Base-by-base conservation (phyloP, 2,888 invertebrate genomes). In the Heteropelma amictum region DNA sequence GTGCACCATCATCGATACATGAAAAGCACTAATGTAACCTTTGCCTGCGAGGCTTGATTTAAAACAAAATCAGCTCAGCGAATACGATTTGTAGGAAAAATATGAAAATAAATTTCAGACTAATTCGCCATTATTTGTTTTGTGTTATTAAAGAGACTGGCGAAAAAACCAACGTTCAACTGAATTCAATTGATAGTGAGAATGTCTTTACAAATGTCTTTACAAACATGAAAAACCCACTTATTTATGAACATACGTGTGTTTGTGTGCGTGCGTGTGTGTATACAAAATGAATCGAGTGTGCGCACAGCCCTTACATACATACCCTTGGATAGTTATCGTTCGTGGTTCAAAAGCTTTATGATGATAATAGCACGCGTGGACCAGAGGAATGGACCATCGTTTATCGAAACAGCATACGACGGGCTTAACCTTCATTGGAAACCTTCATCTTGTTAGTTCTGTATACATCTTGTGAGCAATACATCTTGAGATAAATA, bases 291-390 rank as follows among this genome's bases (percentile, higher is more conserved):
- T n/a, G n/a, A n/a, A n/a, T 53, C 40, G 58, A 58, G 53, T 19
- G 38, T 40, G 35, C 45, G 7, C 6, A 19, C 23, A 60, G 21
- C 40, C 42, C 19, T 35, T 79, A 74, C 76, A 79, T 81, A 81
- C 79, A 80, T 69, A 76, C 61, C 76, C 56, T 76, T 58, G 77
- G 68, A 77, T 45, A 77, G 86, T 81, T 81, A 82, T 83, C 85
- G 86, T 87, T 87, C 84, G 85, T 82, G 85, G 86, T 87, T 87
- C 80, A 81, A 86, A 87, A 87, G 86, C 87, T 86, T 87, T 87
- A 85, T 80, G 81, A 80, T 77, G 79, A 77, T 40, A 65, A 56
- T 60, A 77, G 63, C 75, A 53, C 38, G 30, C 45, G 30, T 45
- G 12, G 19, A 38, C 60, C 45, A 33, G 60, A 26, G 14, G 42